Evolutionary conservation across 2,113 vertebrate species (phyloP).

Genomic region (Anas platyrhynchos): DNA sequence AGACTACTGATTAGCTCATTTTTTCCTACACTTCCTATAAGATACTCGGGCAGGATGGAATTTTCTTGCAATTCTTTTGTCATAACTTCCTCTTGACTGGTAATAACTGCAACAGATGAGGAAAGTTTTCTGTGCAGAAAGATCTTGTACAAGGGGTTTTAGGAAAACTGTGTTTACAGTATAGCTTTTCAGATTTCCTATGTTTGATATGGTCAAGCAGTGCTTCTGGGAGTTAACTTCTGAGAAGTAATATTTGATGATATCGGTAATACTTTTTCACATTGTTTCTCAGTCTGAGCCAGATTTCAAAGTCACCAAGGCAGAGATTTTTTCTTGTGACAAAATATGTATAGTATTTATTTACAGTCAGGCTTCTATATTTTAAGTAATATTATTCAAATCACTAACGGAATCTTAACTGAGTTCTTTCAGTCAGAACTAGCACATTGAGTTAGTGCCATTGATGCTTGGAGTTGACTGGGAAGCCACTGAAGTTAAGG

Average conservation of each 20-base stretch:
- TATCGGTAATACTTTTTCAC: background rate
- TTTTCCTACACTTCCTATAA: background rate
- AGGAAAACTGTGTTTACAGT: background rate
- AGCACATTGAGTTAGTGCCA: background rate
- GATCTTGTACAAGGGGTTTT: background rate
- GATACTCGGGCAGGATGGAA: background rate
- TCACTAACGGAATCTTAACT: background rate
- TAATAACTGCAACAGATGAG: background rate
- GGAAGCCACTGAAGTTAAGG: background rate
- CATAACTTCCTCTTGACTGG: background rate
- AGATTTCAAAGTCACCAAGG: background rate
- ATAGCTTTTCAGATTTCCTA: background rate
- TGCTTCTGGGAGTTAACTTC: background rate
- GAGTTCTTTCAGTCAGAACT: background rate
- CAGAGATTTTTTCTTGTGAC: background rate
- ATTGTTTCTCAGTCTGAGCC: background rate
- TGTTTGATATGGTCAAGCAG: background rate
- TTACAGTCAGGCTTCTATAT: background rate
- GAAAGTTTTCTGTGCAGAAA: background rate
- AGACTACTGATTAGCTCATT: background rate
- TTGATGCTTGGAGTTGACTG: background rate
- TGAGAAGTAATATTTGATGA: background rate
- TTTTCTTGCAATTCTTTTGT: background rate
- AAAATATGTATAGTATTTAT: background rate
- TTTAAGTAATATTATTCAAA: background rate